Evolutionary conservation across 2,888 invertebrate species (phyloP), one percentile per base, ranked within the genome.

Genomic region (Amaurobius ferox): DNA sequence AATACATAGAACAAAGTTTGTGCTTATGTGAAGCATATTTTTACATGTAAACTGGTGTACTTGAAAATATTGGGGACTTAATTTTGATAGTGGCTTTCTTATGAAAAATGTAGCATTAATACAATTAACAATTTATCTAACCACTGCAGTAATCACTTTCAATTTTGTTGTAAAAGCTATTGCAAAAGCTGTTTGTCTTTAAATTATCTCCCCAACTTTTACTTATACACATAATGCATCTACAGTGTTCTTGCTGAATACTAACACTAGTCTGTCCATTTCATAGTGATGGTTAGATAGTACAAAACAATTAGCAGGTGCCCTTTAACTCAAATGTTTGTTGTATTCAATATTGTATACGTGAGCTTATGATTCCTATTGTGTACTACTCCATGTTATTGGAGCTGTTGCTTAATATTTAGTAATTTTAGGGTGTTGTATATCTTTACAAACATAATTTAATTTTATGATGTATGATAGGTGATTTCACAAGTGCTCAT

Each of bases 221-320:
- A 77, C 83, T 72, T 40, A 77, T 83, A 81, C 81, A 74, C 76
- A 64, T 67, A 64, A 76, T 76, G 81, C 81, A 81, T 81, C 80
- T 73, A 79, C 67, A 70, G 76, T 76, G 76, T 81, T 85, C 77
- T 85, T 77, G 72, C 72, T 86, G 80, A 80, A 87, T 87, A 81
- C 87, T 87, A 87, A 87, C 72, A 80, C 80, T 87, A 81, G 80
- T 87, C 80, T 87, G 87, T 87, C 87, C 87, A 87, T 80, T 87
- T 86, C 79, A 86, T 87, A 81, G 80, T 80, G 86, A 86, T 86
- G 86, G 86, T 80, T 87, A 81, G 87, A 81, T 81, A 87, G 87
- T 87, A 87, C 87, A 87, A 87, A 86, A 87, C 77, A 80, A 79
- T 86, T 86, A 80, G 79, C 79, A 87, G 87, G 87, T 87, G 87